Evolutionary conservation across 1,140 invertebrate species (phyloP).

Genomic region (Lucilia cuprina): DNA sequence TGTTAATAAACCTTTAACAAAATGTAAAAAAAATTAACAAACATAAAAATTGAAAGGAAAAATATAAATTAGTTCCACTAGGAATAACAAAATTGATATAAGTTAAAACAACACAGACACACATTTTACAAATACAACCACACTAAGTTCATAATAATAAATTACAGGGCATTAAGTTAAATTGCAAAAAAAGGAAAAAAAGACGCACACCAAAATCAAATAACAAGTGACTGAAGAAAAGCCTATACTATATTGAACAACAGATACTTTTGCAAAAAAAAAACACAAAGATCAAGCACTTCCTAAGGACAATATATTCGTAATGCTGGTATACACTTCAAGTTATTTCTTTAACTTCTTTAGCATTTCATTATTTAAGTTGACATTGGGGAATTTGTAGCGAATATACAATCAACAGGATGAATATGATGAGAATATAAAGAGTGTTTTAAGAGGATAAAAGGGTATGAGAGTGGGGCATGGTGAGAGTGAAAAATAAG

Average conservation of each 20-base stretch:
- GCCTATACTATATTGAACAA: not conserved
- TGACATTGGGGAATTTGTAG: conserved; percentile 30
- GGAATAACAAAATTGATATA: conserved; percentile 23
- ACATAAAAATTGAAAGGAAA: not conserved
- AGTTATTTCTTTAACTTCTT: not conserved
- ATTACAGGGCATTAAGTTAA: conserved; percentile 55
- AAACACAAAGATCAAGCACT: conserved; percentile 9
- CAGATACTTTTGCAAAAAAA: not conserved
- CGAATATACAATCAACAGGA: conserved; percentile 1
- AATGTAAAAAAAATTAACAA: not conserved
- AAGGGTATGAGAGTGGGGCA: too few species aligned
- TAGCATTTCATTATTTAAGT: conserved; percentile 25
- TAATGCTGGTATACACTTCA: not conserved
- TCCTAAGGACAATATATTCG: not conserved
- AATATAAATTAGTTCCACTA: conserved; percentile 26
- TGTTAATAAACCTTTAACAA: conserved; percentile 27
- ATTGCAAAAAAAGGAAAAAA: not conserved
- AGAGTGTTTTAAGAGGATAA: too few species aligned
- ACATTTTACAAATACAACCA: not conserved
- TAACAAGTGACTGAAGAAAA: not conserved
- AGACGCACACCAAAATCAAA: not conserved
- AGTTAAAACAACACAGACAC: not conserved
- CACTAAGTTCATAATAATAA: conserved; percentile 45
- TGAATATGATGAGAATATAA: not conserved
- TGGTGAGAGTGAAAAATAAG: not conserved